These are phyloP conservation scores for Lacerta agilis DNA, from an alignment of 2,797 vertebrate species.

Conservation along the genomic window DNA sequence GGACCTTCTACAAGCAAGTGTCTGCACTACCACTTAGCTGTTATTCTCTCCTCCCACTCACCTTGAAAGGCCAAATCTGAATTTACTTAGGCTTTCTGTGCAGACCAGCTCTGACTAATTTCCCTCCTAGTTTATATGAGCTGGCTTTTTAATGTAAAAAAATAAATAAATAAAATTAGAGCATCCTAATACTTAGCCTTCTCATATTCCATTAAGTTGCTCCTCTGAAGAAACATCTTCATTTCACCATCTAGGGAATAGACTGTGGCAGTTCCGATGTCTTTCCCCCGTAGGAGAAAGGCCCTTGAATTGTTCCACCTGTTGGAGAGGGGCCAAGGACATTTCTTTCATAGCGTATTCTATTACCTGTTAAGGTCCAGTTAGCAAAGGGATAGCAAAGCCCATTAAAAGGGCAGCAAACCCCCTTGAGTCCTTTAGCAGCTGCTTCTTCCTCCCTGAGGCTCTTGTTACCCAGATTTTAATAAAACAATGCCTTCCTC, in stretches of 20 bases:
- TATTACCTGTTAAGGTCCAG: not conserved
- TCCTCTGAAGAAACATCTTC: slow-evolving; percentile 10
- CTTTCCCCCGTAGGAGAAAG: not conserved
- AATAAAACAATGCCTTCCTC: not conserved
- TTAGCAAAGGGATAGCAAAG: not conserved
- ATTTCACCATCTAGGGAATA: slow-evolving; percentile 26
- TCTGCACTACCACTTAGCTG: too few species aligned
- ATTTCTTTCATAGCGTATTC: not conserved
- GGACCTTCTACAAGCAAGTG: too few species aligned
- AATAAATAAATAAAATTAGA: not conserved
- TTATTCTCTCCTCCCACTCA: too few species aligned
- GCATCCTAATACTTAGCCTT: not conserved
- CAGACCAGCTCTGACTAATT: not conserved
- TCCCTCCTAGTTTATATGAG: not conserved
- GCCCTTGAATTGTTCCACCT: not conserved
- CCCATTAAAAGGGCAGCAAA: not conserved
- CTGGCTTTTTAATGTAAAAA: not conserved
- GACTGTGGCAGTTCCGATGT: not conserved
- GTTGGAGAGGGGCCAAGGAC: not conserved
- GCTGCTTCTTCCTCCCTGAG: not conserved
- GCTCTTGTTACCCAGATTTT: not conserved
- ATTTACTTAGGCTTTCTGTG: not conserved
- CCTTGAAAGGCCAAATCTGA: not conserved
- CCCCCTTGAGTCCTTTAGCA: not conserved
- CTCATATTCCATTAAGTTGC: slow-evolving; percentile 19